These are phyloP conservation scores for Geodia barretti DNA, from an alignment of 37 sponge, comb jelly and placozoan species.

Conservation along the genomic window DNA sequence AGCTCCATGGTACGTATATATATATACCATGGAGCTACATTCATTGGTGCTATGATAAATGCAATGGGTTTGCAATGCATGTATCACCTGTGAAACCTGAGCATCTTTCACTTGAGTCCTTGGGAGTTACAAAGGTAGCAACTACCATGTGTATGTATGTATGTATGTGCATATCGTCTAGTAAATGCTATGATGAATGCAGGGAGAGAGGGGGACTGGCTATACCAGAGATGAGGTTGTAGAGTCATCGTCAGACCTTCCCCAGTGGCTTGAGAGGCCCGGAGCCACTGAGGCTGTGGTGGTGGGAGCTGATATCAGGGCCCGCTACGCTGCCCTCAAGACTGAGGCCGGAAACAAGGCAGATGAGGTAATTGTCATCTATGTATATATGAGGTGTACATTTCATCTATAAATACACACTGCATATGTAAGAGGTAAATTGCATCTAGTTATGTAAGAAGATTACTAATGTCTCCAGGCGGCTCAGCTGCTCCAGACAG, in stretches of 20 bases:
- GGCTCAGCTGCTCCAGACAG: constrained; percentile 17
- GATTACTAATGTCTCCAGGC: too few species aligned
- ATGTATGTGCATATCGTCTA: neutral
- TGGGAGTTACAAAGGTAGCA: too few species aligned
- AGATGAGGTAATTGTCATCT: constrained; percentile 17
- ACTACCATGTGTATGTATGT: neutral
- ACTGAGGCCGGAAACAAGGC: neutral
- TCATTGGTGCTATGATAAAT: neutral
- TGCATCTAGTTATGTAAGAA: too few species aligned
- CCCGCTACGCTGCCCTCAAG: constrained; percentile 47
- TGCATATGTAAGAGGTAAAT: too few species aligned
- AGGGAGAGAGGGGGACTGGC: too few species aligned
- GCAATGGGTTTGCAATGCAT: neutral
- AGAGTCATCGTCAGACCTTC: neutral
- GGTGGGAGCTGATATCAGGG: constrained; percentile 50
- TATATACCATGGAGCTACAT: neutral
- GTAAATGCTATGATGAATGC: too few species aligned
- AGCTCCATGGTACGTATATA: neutral
- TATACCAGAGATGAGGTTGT: too few species aligned
- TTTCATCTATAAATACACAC: too few species aligned
- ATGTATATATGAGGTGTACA: too few species aligned
- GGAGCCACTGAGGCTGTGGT: constrained; percentile 63
- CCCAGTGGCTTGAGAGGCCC: constrained; percentile 61
- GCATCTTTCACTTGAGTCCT: too few species aligned
- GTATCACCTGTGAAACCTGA: too few species aligned